Percentiles rank a stretch among this genome's conserved stretches.
These are phyloP conservation scores for Bryconaethiops microstoma DNA, from an alignment of 2,797 vertebrate genomes.

Conservation along the genomic window DNA sequence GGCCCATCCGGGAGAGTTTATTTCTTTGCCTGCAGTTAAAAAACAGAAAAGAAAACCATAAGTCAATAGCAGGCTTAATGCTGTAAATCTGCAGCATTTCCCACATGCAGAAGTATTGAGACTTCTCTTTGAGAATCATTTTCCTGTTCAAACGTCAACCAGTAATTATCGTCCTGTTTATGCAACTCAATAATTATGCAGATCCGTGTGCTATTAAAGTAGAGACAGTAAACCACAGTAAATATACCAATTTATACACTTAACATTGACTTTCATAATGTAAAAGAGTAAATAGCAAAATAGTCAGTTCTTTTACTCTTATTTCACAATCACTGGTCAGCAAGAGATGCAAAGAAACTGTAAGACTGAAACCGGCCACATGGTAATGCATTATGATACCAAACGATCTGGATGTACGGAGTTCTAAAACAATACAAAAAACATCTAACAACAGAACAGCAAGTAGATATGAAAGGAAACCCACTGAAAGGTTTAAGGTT, in stretches of 20 bases:
- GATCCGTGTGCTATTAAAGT: not conserved
- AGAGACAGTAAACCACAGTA: not conserved
- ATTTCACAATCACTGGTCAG: not conserved
- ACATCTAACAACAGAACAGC: not conserved
- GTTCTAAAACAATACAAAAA: not conserved
- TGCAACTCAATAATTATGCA: not conserved
- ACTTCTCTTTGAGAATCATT: not conserved
- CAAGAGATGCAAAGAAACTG: not conserved
- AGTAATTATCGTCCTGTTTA: not conserved
- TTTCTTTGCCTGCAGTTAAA: constrained; percentile 70
- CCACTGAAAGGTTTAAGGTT: not conserved
- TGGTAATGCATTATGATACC: too few species aligned
- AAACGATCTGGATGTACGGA: too few species aligned
- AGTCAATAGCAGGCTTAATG: not conserved
- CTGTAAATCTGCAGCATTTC: not conserved
- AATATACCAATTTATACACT: too few species aligned
- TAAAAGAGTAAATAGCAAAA: too few species aligned
- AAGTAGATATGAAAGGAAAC: not conserved
- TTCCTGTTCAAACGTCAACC: not conserved
- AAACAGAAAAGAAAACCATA: constrained; percentile 35
- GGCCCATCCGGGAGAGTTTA: constrained; percentile 38
- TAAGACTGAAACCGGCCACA: not conserved
- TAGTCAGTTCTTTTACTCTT: not conserved
- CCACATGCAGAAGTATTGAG: not conserved
- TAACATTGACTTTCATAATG: too few species aligned